Conservation (phyloP, 2,113 vertebrate species). For the Sebastes fasciatus region DNA sequence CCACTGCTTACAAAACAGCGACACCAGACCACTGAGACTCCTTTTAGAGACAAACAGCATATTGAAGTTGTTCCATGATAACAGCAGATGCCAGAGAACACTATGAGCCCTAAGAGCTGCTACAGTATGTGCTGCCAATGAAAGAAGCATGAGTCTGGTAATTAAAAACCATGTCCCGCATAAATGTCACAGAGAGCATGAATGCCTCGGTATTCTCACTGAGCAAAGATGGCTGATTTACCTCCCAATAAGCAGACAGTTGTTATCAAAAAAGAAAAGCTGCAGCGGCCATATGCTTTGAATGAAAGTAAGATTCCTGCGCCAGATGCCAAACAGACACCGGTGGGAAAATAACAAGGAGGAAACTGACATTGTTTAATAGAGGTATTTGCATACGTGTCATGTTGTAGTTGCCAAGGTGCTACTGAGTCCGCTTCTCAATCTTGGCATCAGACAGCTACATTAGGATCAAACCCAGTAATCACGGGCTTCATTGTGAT, state of each 20-base stretch:
- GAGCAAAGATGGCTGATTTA: constrained; percentile 26
- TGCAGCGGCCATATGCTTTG: constrained; percentile 12
- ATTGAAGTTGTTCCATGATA: constrained; percentile 36
- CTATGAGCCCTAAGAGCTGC: constrained; percentile 13
- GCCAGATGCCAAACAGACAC: constrained; percentile 30
- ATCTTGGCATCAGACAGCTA: constrained; percentile 17
- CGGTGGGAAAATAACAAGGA: constrained; percentile 1
- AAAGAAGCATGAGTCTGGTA: constrained; percentile 43
- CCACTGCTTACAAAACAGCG: constrained; percentile 26
- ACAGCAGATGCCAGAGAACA: constrained; percentile 31
- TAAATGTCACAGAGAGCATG: constrained; percentile 63
- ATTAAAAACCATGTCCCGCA: constrained; percentile 61
- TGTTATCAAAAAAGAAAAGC: constrained; percentile 39
- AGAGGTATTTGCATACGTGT: constrained; percentile 45
- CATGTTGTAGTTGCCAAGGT: constrained; percentile 29
- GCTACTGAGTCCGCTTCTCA: constrained; percentile 29
- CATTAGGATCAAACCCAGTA: constrained; percentile 20
- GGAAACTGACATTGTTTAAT: constrained; percentile 33
- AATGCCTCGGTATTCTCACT: constrained; percentile 18
- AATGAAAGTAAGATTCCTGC: constrained; percentile 14
- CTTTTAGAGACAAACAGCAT: background rate
- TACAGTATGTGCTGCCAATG: constrained; percentile 33
- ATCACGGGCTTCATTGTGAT: constrained; percentile 31
- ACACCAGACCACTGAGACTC: background rate
- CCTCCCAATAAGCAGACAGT: constrained; percentile 6